Percentiles rank a stretch among this genome's conserved stretches.
Evolutionary conservation across 2,797 vertebrate species (phyloP).

Genomic region (Phataginus tetradactyla): DNA sequence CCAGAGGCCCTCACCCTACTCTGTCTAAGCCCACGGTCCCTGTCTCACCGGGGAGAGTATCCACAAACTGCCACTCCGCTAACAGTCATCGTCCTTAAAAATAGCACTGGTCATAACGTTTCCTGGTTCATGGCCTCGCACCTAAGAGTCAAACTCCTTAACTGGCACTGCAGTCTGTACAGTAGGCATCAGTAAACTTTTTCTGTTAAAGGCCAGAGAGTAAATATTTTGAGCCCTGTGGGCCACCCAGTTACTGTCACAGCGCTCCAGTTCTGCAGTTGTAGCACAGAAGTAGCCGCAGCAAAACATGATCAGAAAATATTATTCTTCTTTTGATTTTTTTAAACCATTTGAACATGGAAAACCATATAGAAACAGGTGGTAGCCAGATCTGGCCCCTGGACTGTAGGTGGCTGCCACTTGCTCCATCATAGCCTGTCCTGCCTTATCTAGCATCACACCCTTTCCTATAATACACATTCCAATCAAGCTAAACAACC

Average conservation of each 20-base stretch:
- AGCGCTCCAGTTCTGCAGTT: background rate
- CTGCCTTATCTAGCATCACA: background rate
- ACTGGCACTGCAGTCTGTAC: background rate
- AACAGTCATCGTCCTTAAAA: background rate
- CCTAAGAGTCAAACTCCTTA: background rate
- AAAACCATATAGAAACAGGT: background rate
- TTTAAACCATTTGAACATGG: too few relatives aligned
- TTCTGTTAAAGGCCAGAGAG: background rate
- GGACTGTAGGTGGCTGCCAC: accelerated
- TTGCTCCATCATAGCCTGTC: background rate
- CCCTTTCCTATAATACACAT: background rate
- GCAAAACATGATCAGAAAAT: too few relatives aligned
- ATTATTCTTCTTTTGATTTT: too few relatives aligned
- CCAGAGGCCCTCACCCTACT: too few relatives aligned
- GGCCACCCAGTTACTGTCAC: background rate
- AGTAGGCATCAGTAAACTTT: background rate
- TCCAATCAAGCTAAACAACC: background rate
- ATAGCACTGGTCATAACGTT: background rate
- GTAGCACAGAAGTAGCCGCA: background rate
- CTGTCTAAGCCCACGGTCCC: background rate
- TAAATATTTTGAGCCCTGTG: background rate
- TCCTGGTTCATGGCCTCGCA: background rate
- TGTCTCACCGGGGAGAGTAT: too few relatives aligned
- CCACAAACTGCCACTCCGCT: too few relatives aligned
- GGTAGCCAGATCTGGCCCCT: accelerated